A percentile compares a stretch with the other conserved stretches of the same genome.
Conservation (phyloP, 2,888 invertebrate species). For the Macrophya alboannulata region DNA sequence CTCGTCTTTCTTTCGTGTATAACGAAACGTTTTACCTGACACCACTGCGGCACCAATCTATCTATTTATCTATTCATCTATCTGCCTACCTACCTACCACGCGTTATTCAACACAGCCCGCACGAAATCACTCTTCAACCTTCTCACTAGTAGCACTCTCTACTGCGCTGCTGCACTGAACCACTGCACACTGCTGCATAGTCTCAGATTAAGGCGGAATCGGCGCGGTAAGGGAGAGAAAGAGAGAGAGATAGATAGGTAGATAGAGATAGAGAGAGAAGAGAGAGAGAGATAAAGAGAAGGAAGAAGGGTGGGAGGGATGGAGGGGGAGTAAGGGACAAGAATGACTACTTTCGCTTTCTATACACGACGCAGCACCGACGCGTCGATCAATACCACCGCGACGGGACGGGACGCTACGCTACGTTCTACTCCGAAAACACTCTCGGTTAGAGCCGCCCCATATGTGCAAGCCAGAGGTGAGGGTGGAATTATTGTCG, state of each 20-base stretch:
- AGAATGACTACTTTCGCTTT: slow-evolving; percentile 77
- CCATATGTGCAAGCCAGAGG: slow-evolving; percentile 56
- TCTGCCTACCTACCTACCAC: slow-evolving; percentile 1
- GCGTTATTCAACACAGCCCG: slow-evolving; percentile 20
- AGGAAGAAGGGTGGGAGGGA: slow-evolving; percentile 64
- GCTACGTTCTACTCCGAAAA: slow-evolving; percentile 63
- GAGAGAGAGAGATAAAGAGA: slow-evolving; percentile 70
- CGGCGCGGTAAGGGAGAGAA: slow-evolving; percentile 64
- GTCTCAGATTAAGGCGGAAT: slow-evolving; percentile 72
- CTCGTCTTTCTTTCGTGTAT: neutral
- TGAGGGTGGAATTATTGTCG: slow-evolving; percentile 68
- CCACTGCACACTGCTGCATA: slow-evolving; percentile 44
- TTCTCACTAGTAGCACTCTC: neutral
- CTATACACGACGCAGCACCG: slow-evolving; percentile 73
- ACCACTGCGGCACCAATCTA: neutral
- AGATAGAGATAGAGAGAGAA: slow-evolving; percentile 59
- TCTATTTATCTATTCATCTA: neutral
- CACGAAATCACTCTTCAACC: slow-evolving; percentile 14
- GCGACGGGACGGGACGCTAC: slow-evolving; percentile 61
- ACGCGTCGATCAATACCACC: slow-evolving; percentile 75
- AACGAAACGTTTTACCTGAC: slow-evolving; percentile 35
- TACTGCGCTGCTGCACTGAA: slow-evolving; percentile 41
- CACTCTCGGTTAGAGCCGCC: slow-evolving; percentile 35
- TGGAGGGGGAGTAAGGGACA: slow-evolving; percentile 59
- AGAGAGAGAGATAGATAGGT: too few species aligned